Base-by-base conservation (phyloP, 2,113 vertebrate species). In the Pelecanus crispus region DNA sequence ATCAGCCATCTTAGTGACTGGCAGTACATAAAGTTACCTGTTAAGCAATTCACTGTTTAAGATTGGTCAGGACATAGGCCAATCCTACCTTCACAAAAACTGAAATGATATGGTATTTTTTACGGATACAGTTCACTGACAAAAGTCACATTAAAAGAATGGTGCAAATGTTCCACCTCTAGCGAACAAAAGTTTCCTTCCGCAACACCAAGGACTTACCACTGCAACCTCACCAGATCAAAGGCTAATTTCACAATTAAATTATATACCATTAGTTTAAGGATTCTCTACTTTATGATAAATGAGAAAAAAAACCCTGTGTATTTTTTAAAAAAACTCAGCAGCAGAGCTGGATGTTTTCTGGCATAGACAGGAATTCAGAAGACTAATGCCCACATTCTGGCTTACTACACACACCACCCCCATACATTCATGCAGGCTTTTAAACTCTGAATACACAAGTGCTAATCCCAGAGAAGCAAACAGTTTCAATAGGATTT, bases 101-200 rank as follows among this genome's bases (percentile, higher is more conserved):
- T 5, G 10, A 56, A 53, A 52, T 14, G 13, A 53, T 75, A 81
- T 0, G 1, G 65, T 53, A 11, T 53, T 29, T 53, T 53, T 31
- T 12, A 40, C 36, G n/a, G 36, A 9, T 6, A 11, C 21, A 68
- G 40, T 3, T 44, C 50, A 38, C 56, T 61, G 16, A 81, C 0
- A 0, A 8, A 65, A 70, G 29, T 4, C 17, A 25, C 3, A 0
- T 4, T 18, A 12, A 5, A 13, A 17, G 2, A 79, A 2, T 0
- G 0, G 13, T 21, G 25, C 8, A 34, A 65, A 49, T 3, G 31
- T n/a, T 56, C 12, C 36, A 36, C 18, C 26, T 77, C 49, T 7
- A 31, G 55, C 0, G 7, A 13, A 20, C 15, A 29, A 2, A 14
- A 42, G 28, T 9, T 55, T n/a, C 40, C 26, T 63, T 20, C 47